These are phyloP conservation scores for Harpagifer antarcticus DNA, from an alignment of 2,797 vertebrate species.

Conservation along the genomic window DNA sequence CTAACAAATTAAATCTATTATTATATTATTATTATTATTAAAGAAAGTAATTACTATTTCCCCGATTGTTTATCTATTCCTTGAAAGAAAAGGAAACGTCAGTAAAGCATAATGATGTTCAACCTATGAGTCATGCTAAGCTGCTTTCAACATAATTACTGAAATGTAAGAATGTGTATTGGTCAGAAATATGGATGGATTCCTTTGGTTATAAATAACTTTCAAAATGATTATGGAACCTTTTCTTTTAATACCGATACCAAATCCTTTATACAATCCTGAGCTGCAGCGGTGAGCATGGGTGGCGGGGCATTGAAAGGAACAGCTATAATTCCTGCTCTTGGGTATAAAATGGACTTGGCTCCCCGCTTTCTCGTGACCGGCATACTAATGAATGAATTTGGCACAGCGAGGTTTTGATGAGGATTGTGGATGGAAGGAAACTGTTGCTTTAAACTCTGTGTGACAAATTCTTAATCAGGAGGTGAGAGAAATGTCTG, in stretches of 20 bases:
- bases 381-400: slow-evolving; percentile 61
- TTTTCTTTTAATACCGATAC: not conserved
- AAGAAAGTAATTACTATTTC: not conserved
- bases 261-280: slow-evolving; percentile 28
- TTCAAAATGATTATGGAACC: not conserved
- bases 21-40: too few relatives aligned
- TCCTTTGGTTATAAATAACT: not conserved
- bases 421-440: slow-evolving; percentile 36
- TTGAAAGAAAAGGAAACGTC: not conserved
- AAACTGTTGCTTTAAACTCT: slow-evolving; percentile 37
- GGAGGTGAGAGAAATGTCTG: slow-evolving; percentile 32
- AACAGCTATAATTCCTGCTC: slow-evolving; percentile 48
- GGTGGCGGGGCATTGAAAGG: slow-evolving; percentile 19
- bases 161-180: not conserved
- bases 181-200: not conserved
- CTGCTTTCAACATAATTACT: not conserved
- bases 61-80: not conserved
- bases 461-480: slow-evolving; percentile 44
- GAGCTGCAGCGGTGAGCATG: slow-evolving; percentile 25
- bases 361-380: slow-evolving; percentile 29
- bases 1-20: too few relatives aligned
- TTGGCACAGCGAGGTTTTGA: slow-evolving; percentile 38
- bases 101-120: not conserved
- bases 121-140: slow-evolving; percentile 3
- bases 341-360: slow-evolving; percentile 48